phyloP scores from a whole-genome alignment of 2,888 invertebrate species.

The Macrosiphum euphorbiae region DNA sequence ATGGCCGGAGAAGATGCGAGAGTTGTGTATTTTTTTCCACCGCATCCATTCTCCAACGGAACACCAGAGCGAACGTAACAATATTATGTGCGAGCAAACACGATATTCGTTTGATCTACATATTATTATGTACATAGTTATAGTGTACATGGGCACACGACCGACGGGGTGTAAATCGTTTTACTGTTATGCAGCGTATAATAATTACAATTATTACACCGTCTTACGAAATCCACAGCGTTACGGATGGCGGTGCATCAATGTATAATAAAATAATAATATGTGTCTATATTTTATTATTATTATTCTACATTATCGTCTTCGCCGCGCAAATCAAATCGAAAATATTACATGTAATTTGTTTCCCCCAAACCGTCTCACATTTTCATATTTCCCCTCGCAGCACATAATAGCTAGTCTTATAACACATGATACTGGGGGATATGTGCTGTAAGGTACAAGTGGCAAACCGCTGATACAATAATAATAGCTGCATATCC shows the following conservation, averaged over 20 bases:
- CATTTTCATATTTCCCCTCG: no score
- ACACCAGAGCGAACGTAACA: constrained; percentile 7
- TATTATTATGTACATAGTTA: background rate
- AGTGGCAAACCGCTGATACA: background rate
- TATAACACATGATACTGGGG: background rate
- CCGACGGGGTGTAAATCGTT: constrained; percentile 24
- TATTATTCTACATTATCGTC: background rate
- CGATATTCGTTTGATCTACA: constrained; percentile 1
- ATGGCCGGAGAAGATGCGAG: background rate
- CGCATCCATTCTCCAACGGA: background rate
- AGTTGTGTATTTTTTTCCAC: background rate
- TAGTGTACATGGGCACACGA: background rate
- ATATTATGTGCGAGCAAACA: background rate
- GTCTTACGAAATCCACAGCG: background rate
- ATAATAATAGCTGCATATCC: background rate
- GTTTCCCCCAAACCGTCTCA: background rate
- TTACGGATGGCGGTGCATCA: background rate
- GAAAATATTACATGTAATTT: background rate
- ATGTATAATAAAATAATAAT: background rate
- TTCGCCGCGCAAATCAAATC: background rate
- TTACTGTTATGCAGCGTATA: constrained; percentile 23
- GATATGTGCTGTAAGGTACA: background rate
- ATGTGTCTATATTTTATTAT: background rate
- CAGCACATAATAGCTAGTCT: no score
- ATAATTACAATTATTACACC: constrained; percentile 15